These are phyloP conservation scores for Epinephelus malabaricus DNA, from an alignment of 2,797 vertebrate species.

Conservation along the genomic window DNA sequence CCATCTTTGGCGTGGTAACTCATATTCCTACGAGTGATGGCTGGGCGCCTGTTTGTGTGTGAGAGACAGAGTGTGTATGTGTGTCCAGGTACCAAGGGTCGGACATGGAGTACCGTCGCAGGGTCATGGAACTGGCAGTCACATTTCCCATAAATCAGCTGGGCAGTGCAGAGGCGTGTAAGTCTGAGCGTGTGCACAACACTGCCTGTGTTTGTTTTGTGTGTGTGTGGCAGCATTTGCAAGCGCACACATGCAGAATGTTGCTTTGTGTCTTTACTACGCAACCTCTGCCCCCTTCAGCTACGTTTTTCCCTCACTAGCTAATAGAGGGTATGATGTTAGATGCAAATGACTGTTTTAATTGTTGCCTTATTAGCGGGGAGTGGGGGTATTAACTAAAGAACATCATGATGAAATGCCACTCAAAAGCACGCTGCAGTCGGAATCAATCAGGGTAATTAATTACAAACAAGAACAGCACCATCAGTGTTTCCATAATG, in stretches of 20 bases:
- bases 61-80: conserved; percentile 37
- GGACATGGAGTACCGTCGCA: conserved; percentile 73
- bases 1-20: conserved; percentile 82
- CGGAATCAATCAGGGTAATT: conserved; percentile 82
- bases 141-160: conserved; percentile 85
- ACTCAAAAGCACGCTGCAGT: conserved; percentile 76
- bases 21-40: conserved; percentile 88
- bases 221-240: conserved; percentile 10
- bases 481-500: conserved; percentile 74
- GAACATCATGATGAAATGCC: conserved; percentile 84
- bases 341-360: conserved; percentile 84
- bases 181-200: conserved; percentile 19
- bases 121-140: conserved; percentile 86
- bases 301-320: conserved; percentile 40
- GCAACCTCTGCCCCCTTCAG: conserved; percentile 57
- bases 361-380: conserved; percentile 79
- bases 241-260: conserved; percentile 6
- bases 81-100: conserved; percentile 58
- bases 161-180: conserved; percentile 44
- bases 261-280: conserved; percentile 24
- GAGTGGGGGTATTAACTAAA: conserved; percentile 79
- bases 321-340: conserved; percentile 80
- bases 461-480: conserved; percentile 71
- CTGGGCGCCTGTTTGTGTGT: conserved; percentile 70
- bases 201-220: conserved; percentile 11